These are phyloP conservation scores for Ctenomys sociabilis DNA, from an alignment of 2,113 vertebrate species.

Conservation along the genomic window DNA sequence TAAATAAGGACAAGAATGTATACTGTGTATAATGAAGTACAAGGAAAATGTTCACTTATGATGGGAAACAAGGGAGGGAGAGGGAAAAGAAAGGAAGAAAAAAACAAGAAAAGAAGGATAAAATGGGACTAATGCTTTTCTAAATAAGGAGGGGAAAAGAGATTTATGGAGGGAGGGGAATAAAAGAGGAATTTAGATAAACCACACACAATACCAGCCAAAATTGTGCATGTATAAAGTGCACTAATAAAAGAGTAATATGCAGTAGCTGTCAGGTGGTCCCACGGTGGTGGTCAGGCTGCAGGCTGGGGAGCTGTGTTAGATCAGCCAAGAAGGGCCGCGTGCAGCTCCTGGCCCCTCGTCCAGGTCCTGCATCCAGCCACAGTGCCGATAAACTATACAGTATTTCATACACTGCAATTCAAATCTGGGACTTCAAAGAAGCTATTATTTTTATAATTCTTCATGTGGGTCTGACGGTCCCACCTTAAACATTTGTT, in stretches of 20 bases:
- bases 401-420: neutral
- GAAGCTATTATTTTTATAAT: neutral
- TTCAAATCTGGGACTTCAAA: neutral
- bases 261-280: neutral
- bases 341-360: neutral
- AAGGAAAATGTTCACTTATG: neutral
- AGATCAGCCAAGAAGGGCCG: neutral
- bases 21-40: neutral
- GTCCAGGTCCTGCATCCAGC: neutral
- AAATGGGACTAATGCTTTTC: neutral
- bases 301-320: accelerated
- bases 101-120: neutral
- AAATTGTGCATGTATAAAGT: neutral
- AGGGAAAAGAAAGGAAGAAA: neutral
- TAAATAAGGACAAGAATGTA: neutral
- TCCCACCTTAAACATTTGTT: neutral
- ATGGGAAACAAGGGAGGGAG: neutral
- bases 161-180: neutral
- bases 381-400: neutral
- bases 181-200: too few species aligned
- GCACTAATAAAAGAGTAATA: neutral
- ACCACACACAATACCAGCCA: neutral
- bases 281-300: neutral
- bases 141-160: neutral
- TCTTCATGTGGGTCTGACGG: neutral